Evolutionary conservation across 2,888 invertebrate species (phyloP), one percentile per base, ranked within the genome.

Genomic region (Choreutis nemorana): DNA sequence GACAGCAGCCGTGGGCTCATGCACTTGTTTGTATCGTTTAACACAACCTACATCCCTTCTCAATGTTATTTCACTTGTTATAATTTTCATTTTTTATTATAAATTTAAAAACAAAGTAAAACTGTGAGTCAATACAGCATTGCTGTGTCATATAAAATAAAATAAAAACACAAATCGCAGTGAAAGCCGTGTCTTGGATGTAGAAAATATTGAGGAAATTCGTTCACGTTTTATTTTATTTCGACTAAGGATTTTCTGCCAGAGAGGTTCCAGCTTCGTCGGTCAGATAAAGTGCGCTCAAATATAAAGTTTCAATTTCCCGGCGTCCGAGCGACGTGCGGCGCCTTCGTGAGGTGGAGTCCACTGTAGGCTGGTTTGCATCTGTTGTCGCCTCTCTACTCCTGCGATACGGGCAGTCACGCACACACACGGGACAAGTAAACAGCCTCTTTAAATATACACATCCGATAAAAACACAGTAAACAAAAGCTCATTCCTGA

Each of bases 271-370:
- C 52, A 58, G 59, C 62, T 61, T 55, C 55, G 46, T 55, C 52
- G 65, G 65, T 66, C 63, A 70, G 61, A 70, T 66, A 62, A 63
- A 70, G 63, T 66, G 63, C 57, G 62, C 62, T 72, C 61, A 70
- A 70, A 73, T 68, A 73, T 71, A 73, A 72, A 73, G 72, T 72
- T 75, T 73, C 71, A 72, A 73, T 77, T 75, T 67, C 58, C 57
- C 48, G 45, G 54, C 44, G 54, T 50, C 54, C 49, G 50, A 36
- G 44, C 50, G 49, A 62, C 66, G 65, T 72, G 71, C 60, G 40
- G 37, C 37, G 67, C 61, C 50, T 68, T 44, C 50, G 40, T 29
- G 32, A 32, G 29, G 24, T 14, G 21, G 26, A 23, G 11, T 9
- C 25, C 25, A 9, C n/a, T n/a, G n/a, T n/a, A n/a, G n/a, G n/a